Evolutionary conservation across 2,888 invertebrate genomes (phyloP).

Genomic region (Hyposoter dolosus): DNA sequence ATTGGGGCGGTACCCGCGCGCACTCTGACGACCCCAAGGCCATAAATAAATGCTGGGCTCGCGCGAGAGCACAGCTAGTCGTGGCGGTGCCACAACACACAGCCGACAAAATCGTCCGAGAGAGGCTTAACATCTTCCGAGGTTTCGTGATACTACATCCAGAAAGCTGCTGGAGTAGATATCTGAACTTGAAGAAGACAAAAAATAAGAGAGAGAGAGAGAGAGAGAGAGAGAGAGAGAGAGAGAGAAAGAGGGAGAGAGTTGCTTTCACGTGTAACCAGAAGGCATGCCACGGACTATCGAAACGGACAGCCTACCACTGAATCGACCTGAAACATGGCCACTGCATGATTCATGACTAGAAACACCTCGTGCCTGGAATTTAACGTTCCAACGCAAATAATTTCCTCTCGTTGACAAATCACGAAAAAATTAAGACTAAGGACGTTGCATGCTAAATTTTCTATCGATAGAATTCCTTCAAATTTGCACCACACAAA

Average conservation of each 20-base stretch:
- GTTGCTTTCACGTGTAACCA: conserved; percentile 74
- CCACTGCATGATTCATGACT: conserved; percentile 79
- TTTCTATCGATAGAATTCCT: too few relatives aligned
- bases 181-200: conserved; percentile 43
- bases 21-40: conserved; percentile 83
- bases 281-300: conserved; percentile 83
- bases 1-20: conserved; percentile 81
- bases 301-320: conserved; percentile 82
- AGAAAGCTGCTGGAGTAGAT: conserved; percentile 39
- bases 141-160: conserved; percentile 59
- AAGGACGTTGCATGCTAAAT: too few relatives aligned
- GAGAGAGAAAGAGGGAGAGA: conserved; percentile 26
- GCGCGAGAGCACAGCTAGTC: conserved; percentile 71
- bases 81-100: conserved; percentile 60
- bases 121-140: conserved; percentile 66
- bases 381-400: conserved; percentile 27
- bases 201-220: conserved; percentile 17
- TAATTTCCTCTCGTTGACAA: conserved; percentile 4
- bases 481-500: too few relatives aligned
- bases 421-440: background rate
- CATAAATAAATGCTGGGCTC: conserved; percentile 84
- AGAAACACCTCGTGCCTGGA: conserved; percentile 24
- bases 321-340: conserved; percentile 76
- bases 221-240: conserved; percentile 28
- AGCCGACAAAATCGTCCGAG: conserved; percentile 78